These are phyloP conservation scores for Lagopus leucura DNA, from an alignment of 2,113 vertebrate species.

Conservation along the genomic window DNA sequence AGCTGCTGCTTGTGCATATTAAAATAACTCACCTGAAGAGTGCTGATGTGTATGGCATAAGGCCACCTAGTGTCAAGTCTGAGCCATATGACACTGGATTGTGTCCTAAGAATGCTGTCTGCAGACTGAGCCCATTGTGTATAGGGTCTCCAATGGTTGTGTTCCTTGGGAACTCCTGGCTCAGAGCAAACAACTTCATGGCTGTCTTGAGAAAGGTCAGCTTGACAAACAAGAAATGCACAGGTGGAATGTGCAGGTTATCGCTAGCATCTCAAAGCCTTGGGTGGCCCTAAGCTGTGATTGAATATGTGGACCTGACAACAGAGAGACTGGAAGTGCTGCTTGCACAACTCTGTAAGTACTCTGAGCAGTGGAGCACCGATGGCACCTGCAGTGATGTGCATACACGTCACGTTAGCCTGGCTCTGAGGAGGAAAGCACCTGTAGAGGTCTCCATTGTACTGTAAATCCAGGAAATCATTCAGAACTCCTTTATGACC, in stretches of 20 bases:
- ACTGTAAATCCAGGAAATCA: not conserved
- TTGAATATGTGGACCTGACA: no score
- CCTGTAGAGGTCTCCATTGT: constrained; percentile 60
- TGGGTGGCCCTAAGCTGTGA: not conserved
- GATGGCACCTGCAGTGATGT: not conserved
- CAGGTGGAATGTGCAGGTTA: not conserved
- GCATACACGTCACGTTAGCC: rapidly evolving
- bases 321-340: no score
- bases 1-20: not conserved
- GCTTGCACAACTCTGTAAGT: not conserved
- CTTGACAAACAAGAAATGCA: not conserved
- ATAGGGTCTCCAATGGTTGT: not conserved
- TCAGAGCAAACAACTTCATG: not conserved
- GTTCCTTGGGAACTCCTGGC: not conserved
- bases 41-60: not conserved
- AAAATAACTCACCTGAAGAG: not conserved
- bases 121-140: not conserved
- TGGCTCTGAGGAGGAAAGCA: rapidly evolving
- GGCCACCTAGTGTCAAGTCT: rapidly evolving
- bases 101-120: not conserved
- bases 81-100: not conserved
- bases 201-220: no score
- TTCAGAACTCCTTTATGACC: not conserved
- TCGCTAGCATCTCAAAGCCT: not conserved
- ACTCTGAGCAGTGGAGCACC: not conserved